A percentile compares a stretch with the other conserved stretches of the same genome.
Conservation (phyloP, 1,140 invertebrate genomes). For the Drosophila repletoides region DNA sequence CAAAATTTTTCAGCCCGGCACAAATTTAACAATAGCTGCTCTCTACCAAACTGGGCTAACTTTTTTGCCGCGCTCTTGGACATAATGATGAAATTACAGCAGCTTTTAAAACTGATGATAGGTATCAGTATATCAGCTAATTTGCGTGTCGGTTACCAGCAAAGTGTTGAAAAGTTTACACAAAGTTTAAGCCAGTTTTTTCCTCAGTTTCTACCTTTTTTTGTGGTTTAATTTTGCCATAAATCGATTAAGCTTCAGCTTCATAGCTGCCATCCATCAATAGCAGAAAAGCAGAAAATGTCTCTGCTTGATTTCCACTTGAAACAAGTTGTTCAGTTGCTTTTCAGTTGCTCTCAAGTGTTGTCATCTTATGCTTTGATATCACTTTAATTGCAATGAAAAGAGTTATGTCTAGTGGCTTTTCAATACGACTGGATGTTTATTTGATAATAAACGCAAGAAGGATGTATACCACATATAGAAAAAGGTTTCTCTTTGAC, state of each 20-base stretch:
- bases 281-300: not conserved
- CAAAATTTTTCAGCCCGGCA: not conserved
- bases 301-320: not conserved
- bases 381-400: too few relatives aligned
- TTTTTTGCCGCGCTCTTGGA: constrained; percentile 11
- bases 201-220: not conserved
- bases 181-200: constrained; percentile 17
- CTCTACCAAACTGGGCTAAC: not conserved
- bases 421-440: too few relatives aligned
- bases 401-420: too few relatives aligned
- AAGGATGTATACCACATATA: too few relatives aligned
- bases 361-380: too few relatives aligned
- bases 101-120: constrained; percentile 22
- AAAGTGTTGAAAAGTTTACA: constrained; percentile 9
- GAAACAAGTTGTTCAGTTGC: too few relatives aligned
- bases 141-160: constrained; percentile 23
- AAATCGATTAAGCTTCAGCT: not conserved
- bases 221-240: not conserved
- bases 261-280: not conserved
- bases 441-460: too few relatives aligned
- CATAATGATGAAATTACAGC: constrained; percentile 48
- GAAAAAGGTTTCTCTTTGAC: not conserved
- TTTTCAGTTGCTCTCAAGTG: not conserved
- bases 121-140: constrained; percentile 29
- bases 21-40: constrained; percentile 24